Evolutionary conservation across 2,797 vertebrate species (phyloP).

Genomic region (Champsocephalus esox): DNA sequence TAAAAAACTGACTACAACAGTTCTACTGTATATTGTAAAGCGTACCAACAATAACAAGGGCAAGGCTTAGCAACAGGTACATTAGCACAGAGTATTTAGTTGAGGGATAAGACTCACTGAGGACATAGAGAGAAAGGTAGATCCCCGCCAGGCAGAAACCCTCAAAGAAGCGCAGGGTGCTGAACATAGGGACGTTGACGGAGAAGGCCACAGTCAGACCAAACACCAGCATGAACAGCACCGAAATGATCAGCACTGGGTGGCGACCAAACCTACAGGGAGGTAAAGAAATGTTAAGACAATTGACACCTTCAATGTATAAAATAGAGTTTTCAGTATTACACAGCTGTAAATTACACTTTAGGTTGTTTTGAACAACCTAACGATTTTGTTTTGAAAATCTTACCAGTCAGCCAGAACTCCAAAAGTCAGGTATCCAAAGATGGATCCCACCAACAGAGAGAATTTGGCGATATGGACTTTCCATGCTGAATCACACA

Average conservation of each 20-base stretch:
- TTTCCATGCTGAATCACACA: conserved; percentile 94
- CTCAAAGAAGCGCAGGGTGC: conserved; percentile 98
- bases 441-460: conserved; percentile 96
- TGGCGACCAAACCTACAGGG: conserved; percentile 91
- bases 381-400: background rate
- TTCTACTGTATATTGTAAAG: background rate
- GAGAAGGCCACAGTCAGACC: conserved; percentile 96
- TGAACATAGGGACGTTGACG: conserved; percentile 96
- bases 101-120: conserved; percentile 88
- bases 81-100: background rate
- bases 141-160: conserved; percentile 98
- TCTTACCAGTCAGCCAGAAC: conserved; percentile 97
- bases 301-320: background rate
- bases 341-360: background rate
- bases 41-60: background rate
- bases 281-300: background rate
- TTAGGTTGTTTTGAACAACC: background rate
- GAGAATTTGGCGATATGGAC: conserved; percentile 99
- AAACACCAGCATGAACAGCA: conserved; percentile 94
- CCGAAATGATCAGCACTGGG: conserved; percentile 92
- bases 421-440: conserved; percentile 96
- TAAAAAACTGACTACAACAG: background rate
- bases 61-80: background rate
- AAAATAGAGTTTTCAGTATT: background rate
- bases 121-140: conserved; percentile 91